Evolutionary conservation across 2,888 invertebrate species (phyloP), one percentile per base, ranked within the genome.

Genomic region (Dicyrtomina minuta): DNA sequence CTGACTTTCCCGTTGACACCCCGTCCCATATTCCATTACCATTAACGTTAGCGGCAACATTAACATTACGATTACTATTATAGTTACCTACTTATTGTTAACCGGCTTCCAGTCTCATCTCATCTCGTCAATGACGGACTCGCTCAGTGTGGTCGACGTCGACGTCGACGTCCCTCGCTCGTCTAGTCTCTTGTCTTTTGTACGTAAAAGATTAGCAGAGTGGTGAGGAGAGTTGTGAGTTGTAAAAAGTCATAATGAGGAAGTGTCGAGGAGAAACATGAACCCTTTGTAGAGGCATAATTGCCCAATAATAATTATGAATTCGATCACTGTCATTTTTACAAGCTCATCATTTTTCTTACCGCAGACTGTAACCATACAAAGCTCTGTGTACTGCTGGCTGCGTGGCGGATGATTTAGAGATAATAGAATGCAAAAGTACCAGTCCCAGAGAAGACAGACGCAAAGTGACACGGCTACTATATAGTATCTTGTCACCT

Each of bases 41-140:
- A 67, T 67, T 59, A 68, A 49, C 68, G 49, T 68, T 68, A 68
- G 60, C 49, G 68, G 59, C 51, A 60, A 60, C 68, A 68, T 68
- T 68, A 68, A 68, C 65, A 65, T 65, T 55, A 65, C 66, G 43
- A 58, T 56, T 26, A 49, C 64, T 64, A 64, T 66, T 68, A 68
- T 26, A 68, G 53, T 68, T 67, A 67, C 67, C 59, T 59, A 33
- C 33, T 33, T 33, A 33, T 3, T 33, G 4, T 33, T 33, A 33
- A 33, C 33, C 33, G 33, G 33, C 33, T 33, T 33, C 33, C 33
- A 67, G 60, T 49, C 62, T 49, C 49, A 43, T 49, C 58, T 39
- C 41, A n/a, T 33, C 8, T 33, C 33, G 33, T 33, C 33, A 33
- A 33, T 33, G 33, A 33, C 33, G 33, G 33, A 33, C 33, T 8